Evolutionary conservation across 2,888 invertebrate species (phyloP), one percentile per base, ranked within the genome.

Genomic region (Drosophila falleni): DNA sequence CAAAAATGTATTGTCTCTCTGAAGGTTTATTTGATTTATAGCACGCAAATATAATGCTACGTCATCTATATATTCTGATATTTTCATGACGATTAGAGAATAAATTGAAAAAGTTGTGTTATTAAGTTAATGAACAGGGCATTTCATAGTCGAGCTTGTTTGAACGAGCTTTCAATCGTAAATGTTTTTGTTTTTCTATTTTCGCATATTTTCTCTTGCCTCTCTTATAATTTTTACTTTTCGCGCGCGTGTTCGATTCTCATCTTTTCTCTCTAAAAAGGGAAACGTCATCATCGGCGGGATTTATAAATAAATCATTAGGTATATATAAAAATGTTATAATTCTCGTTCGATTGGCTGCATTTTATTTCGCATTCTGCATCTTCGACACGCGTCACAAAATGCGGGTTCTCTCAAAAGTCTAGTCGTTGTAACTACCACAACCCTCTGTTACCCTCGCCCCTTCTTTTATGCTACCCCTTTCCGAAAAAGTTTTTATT

Each of bases 301-400:
- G 44, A 58, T 81, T 87, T 81, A 75, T 78, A 84, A 84, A 87
- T 84, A 87, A 81, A 80, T 78, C 77, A 70, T 67, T 50, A 44
- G 46, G 41, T 50, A 62, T 41, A 59, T 15, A 64, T 26, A 55
- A 19, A 44, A 49, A 67, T 61, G 29, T 67, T 47, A 51, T 74
- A 65, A 59, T 64, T 67, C 62, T 23, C 55, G 39, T 71, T 37
- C 47, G 56, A 55, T 58, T 71, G 39, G 58, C 39, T 74, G 74
- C 71, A 67, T 47, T 65, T 74, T 39, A 13, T 49, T 64, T 46
- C 51, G 58, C 35, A 55, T 47, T 59, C 19, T 71, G 60, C 77
- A 77, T 39, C 55, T 42, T 61, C 29, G 71, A 67, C 61, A 78
- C 71, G 66, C 71, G 46, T 74, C 58, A 47, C 35, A 41, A 58